Conservation (phyloP, 2,113 vertebrate genomes). For the Patagioenas fasciata region DNA sequence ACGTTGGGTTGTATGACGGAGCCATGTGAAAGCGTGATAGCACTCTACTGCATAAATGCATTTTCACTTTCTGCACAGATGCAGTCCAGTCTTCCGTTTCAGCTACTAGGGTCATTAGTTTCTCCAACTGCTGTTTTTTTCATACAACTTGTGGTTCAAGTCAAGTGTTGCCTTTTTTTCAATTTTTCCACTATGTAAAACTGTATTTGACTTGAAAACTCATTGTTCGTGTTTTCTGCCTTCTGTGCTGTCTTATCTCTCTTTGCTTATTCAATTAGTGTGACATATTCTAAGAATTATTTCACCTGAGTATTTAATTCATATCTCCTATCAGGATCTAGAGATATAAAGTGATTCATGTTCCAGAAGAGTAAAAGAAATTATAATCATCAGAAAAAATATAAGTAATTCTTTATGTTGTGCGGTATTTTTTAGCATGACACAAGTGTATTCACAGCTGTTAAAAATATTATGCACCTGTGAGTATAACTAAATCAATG, state of each 20-base stretch:
- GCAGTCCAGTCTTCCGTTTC: not conserved
- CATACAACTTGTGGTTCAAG: not conserved
- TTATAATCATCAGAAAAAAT: not conserved
- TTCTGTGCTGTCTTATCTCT: not conserved
- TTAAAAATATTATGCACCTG: not conserved
- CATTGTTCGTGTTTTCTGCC: not conserved
- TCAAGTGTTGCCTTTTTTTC: not conserved
- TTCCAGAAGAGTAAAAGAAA: not conserved
- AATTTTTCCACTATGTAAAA: not conserved
- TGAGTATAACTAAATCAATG: not conserved
- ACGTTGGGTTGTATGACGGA: accelerated
- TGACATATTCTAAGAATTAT: not conserved
- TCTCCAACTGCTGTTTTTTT: not conserved
- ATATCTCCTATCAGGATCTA: not conserved
- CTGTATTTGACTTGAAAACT: not conserved
- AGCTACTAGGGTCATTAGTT: not conserved
- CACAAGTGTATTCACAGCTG: not conserved
- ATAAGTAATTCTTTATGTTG: not conserved
- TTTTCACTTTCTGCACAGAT: not conserved
- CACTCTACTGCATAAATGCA: not conserved
- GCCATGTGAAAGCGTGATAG: not conserved
- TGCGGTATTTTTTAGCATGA: not conserved
- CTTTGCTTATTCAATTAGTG: not conserved
- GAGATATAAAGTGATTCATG: not conserved
- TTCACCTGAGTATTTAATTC: not conserved